Conservation (phyloP, 2,113 vertebrate species). For the Fukomys damarensis region DNA sequence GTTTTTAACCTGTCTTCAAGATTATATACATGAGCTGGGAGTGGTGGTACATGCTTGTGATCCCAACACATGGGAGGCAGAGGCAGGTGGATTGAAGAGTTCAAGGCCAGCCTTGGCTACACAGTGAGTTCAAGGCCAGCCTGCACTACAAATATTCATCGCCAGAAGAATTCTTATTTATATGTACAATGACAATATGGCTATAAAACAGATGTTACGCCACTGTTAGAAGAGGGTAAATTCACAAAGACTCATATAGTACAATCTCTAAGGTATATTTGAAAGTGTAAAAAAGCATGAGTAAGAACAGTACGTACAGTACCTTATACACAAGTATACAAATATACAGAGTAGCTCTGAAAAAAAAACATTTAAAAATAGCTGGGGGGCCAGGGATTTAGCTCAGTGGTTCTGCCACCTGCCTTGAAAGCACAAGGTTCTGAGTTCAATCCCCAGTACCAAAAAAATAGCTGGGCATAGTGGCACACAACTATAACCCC, state of each 20-base stretch:
- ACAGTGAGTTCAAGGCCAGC: background rate
- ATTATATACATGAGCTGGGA: background rate
- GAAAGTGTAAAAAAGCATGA: background rate
- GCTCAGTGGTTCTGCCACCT: too few relatives aligned
- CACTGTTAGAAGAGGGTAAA: background rate
- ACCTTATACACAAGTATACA: background rate
- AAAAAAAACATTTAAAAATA: constrained; percentile 51
- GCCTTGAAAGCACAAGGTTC: too few relatives aligned
- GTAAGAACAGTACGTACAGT: background rate
- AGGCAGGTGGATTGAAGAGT: background rate
- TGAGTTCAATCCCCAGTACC: too few relatives aligned
- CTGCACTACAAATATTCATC: background rate
- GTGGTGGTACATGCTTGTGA: background rate
- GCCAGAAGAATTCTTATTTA: background rate
- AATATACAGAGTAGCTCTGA: background rate
- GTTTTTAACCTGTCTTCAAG: constrained; percentile 30
- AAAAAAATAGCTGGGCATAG: constrained; percentile 20
- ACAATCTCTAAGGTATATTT: background rate
- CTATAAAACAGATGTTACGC: background rate
- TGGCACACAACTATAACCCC: background rate
- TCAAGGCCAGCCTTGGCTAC: background rate
- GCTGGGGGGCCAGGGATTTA: too few relatives aligned
- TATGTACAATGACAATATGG: background rate
- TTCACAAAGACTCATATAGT: constrained; percentile 32
- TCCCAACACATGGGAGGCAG: background rate